These are phyloP conservation scores for Pocillopora grandis DNA, from an alignment of 92 coral and sea anemone species.

Conservation along the genomic window DNA sequence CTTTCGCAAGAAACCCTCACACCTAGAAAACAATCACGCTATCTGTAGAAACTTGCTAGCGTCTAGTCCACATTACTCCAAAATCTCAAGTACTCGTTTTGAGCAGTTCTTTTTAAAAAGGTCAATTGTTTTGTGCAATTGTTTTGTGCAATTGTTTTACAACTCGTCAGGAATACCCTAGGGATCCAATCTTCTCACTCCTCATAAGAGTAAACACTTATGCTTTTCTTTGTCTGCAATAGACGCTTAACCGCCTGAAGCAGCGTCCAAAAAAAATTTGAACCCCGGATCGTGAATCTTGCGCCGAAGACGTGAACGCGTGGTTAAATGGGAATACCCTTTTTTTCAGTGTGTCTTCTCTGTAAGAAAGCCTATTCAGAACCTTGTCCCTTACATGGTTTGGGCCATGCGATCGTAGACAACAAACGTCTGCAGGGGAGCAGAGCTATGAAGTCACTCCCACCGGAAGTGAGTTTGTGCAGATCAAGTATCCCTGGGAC, in stretches of 20 bases:
- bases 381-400: constrained; percentile 42
- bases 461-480: constrained; percentile 84
- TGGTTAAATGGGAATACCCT: background rate
- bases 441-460: constrained; percentile 72
- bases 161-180: background rate
- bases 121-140: background rate
- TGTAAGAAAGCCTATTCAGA: constrained; percentile 34
- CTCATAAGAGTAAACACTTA: constrained; percentile 10
- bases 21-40: too few relatives aligned
- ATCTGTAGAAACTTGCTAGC: too few relatives aligned
- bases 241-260: too few relatives aligned
- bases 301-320: background rate
- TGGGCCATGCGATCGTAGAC: constrained; percentile 22
- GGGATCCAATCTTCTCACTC: background rate
- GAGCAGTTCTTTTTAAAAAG: too few relatives aligned
- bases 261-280: background rate
- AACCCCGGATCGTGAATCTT: background rate
- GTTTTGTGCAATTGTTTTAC: background rate
- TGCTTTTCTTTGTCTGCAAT: background rate
- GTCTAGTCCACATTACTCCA: too few relatives aligned
- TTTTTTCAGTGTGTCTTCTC: constrained; percentile 28
- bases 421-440: constrained; percentile 33
- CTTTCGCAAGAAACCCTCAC: too few relatives aligned
- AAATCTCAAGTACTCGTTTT: too few relatives aligned
- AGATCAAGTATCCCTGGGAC: constrained; percentile 85